These are phyloP conservation scores for Henicopernis longicauda DNA, from an alignment of 2,113 vertebrate species.

Conservation along the genomic window DNA sequence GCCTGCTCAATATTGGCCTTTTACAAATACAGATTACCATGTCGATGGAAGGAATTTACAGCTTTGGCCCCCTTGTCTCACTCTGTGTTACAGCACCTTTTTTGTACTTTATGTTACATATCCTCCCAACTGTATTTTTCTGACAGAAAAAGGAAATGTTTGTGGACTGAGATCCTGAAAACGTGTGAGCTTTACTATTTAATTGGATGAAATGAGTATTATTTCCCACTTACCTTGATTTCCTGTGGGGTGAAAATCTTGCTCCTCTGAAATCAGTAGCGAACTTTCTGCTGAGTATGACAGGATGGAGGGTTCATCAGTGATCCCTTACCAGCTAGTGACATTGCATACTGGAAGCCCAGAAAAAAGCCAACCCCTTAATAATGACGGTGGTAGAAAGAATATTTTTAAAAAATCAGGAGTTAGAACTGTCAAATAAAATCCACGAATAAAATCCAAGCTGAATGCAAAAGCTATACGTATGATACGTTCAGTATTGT, in stretches of 20 bases:
- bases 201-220: slow-evolving; percentile 35
- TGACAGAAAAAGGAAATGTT: slow-evolving; percentile 55
- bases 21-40: slow-evolving; percentile 42
- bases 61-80: slow-evolving; percentile 14
- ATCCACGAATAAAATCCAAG: slow-evolving; percentile 2
- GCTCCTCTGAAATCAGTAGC: background rate
- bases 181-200: slow-evolving; percentile 26
- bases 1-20: slow-evolving; percentile 33
- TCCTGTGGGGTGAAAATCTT: background rate
- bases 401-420: background rate
- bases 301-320: background rate
- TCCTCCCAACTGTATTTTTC: slow-evolving; percentile 40
- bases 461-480: background rate
- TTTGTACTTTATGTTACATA: background rate
- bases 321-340: background rate
- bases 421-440: slow-evolving; percentile 9
- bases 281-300: background rate
- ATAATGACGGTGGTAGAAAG: background rate
- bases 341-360: background rate
- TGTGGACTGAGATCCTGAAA: slow-evolving; percentile 27
- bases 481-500: background rate
- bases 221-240: slow-evolving; percentile 47
- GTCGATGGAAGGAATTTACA: slow-evolving; percentile 61
- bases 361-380: background rate
- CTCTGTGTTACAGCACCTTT: slow-evolving; percentile 30